Base-by-base conservation (phyloP, 1,140 invertebrate genomes). In the Papilio aristodemus region DNA sequence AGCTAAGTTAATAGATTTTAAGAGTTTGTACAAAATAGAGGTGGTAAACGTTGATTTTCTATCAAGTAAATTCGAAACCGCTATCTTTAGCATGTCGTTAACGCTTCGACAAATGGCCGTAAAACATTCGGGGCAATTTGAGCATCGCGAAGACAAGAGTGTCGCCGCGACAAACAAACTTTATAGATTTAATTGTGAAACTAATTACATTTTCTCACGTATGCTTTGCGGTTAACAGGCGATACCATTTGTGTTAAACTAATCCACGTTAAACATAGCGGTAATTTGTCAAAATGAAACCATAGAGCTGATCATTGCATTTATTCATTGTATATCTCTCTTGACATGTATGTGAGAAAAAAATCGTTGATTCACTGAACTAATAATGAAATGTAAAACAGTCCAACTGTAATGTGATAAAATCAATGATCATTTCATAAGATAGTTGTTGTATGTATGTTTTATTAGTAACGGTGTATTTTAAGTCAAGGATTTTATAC, bases 31-130 rank as follows among this genome's bases (percentile, higher is more conserved):
- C 59, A 70, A 73, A 70, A 68, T 70, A 68, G 41, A 66, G 72
- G 79, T 74, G 67, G 75, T 80, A 80, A 86, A 86, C 87, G 78
- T 87, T 86, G 78, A 81, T 86, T 86, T 83, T 84, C 78, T 83
- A 81, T 84, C 78, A 86, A 78, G 79, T 80, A 78, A 81, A 81
- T 84, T 78, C 77, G 71, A 81, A 84, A 83, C 80, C 84, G 84
- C 79, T 78, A 89, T 81, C 71, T 89, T 89, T 89, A 87, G 81
- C 85, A 75, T 80, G 81, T 80, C 83, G 85, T 87, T 84, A 89
- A 83, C 78, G 74, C 72, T 83, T 80, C 70, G 69, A 75, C 74
- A 78, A 77, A 79, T 77, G 69, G 70, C 75, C 76, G 69, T 77
- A 82, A 80, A 80, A 73, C 78, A 78, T 82, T 80, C 72, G 71